phyloP scores from a whole-genome alignment of 2,888 invertebrate genomes.

The Dusona sp. region DNA sequence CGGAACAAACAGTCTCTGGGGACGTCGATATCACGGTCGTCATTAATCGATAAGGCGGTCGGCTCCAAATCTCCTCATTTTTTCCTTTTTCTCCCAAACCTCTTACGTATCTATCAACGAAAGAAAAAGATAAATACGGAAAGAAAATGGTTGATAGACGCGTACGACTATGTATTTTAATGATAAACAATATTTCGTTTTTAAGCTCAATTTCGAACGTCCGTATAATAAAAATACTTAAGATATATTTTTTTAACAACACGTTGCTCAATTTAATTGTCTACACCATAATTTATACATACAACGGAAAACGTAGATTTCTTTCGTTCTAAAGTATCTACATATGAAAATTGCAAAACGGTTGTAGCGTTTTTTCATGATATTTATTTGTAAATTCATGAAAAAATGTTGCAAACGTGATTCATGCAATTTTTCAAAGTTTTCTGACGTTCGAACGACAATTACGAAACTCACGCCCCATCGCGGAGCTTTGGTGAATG shows the following conservation, averaged over 20 bases:
- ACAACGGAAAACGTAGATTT: not conserved
- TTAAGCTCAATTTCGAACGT: not conserved
- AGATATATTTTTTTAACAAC: not conserved
- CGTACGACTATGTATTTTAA: not conserved
- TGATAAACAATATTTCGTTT: not conserved
- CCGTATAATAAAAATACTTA: not conserved
- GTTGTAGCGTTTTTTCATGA: not conserved
- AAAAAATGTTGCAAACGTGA: not conserved
- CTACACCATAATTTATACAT: not conserved
- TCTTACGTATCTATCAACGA: not conserved
- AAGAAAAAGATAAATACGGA: not conserved
- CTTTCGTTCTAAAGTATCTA: not conserved
- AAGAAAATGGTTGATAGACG: not conserved
- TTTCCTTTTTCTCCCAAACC: not conserved
- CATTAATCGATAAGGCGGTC: constrained; percentile 56
- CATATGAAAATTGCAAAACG: not conserved
- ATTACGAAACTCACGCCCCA: constrained; percentile 2
- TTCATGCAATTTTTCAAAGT: not conserved
- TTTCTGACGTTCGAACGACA: constrained; percentile 28
- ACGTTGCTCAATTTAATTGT: constrained; percentile 25
- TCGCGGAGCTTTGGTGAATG: constrained; percentile 54
- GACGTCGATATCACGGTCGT: constrained; percentile 71
- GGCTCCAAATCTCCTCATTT: not conserved
- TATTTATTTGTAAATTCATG: not conserved
- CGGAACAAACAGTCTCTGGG: constrained; percentile 79